phyloP scores from a whole-genome alignment of 2,888 invertebrate species.

The Clunio marinus region DNA sequence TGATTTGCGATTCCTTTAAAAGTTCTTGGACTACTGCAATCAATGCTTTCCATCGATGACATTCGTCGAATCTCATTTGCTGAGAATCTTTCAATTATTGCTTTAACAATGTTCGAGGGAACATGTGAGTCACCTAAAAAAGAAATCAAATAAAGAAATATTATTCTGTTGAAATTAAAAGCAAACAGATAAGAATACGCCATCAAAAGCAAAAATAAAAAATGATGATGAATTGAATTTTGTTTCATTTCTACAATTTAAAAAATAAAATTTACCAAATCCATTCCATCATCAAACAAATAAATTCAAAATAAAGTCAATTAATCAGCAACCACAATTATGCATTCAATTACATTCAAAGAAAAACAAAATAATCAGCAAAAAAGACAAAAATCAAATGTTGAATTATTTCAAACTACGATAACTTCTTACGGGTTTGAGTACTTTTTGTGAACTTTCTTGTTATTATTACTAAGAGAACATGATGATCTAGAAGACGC shows the following conservation, averaged over 20 bases:
- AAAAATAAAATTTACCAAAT: too few relatives aligned
- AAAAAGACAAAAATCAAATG: too few relatives aligned
- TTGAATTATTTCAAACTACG: too few relatives aligned
- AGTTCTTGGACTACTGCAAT: not conserved
- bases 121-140: conserved; percentile 61
- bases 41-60: conserved; percentile 25
- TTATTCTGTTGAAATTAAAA: too few relatives aligned
- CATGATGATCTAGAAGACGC: conserved; percentile 39
- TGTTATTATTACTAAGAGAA: conserved; percentile 1
- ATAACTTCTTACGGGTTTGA: conserved; percentile 33
- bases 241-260: too few relatives aligned
- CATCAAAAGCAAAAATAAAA: conserved; percentile 2
- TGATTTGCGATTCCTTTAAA: conserved; percentile 35
- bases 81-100: conserved; percentile 69
- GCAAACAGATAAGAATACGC: conserved; percentile 3
- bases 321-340: not conserved
- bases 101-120: conserved; percentile 76
- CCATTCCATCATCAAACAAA: too few relatives aligned
- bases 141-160: not conserved
- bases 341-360: not conserved
- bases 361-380: too few relatives aligned
- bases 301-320: not conserved
- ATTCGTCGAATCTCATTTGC: conserved; percentile 52
- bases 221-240: too few relatives aligned
- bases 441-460: conserved; percentile 11